A percentile compares a stretch with the other conserved stretches of the same genome.
phyloP scores from a whole-genome alignment of 2,888 invertebrate genomes.

The Brachycybe producta region DNA sequence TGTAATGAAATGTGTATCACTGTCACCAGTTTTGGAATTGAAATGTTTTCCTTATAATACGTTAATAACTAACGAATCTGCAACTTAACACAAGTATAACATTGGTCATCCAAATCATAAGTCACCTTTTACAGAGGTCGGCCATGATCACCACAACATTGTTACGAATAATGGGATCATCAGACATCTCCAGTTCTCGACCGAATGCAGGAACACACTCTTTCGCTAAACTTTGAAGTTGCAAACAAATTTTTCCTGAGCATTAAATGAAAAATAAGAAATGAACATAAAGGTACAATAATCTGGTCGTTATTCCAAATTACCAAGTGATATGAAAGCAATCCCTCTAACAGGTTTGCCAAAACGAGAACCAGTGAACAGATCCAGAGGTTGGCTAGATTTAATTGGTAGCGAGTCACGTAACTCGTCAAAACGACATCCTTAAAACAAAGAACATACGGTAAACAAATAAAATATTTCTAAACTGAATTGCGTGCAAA shows the following conservation, averaged over 20 bases:
- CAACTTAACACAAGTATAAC: no score
- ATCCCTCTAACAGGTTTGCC: slow-evolving; percentile 21
- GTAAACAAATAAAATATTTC: background rate
- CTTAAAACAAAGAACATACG: no score
- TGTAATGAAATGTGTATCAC: no score
- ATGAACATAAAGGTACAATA: slow-evolving; percentile 16
- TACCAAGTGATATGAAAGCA: slow-evolving; percentile 26
- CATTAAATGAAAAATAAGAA: slow-evolving; percentile 12
- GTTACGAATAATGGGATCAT: slow-evolving; percentile 44
- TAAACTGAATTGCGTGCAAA: background rate
- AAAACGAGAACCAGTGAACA: background rate
- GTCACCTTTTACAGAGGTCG: slow-evolving; percentile 51
- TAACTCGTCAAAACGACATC: no score
- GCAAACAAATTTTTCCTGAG: slow-evolving; percentile 48
- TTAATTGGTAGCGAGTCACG: background rate
- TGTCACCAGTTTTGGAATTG: no score
- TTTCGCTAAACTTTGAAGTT: slow-evolving; percentile 49
- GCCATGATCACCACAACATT: slow-evolving; percentile 50
- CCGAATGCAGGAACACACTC: slow-evolving; percentile 50
- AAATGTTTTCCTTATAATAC: no score
- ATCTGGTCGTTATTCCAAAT: no score
- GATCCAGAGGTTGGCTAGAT: background rate
- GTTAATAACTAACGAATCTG: no score
- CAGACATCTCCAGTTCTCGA: slow-evolving; percentile 41
- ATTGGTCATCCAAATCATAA: no score